These are phyloP conservation scores for Parauchenoglanis ngamensis DNA, from an alignment of 2,797 vertebrate genomes.

Conservation along the genomic window DNA sequence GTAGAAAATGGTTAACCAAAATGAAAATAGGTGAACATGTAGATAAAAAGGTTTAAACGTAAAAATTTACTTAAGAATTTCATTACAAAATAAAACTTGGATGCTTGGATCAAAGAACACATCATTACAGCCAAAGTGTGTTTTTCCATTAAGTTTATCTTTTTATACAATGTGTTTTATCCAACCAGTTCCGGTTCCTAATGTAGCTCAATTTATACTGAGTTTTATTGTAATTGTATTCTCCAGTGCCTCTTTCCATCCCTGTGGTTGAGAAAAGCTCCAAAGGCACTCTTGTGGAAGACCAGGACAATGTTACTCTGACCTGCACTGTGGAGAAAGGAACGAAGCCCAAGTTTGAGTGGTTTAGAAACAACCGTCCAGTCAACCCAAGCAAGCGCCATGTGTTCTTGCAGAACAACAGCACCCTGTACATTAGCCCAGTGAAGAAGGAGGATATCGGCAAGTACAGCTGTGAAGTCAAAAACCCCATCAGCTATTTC, in stretches of 20 bases:
- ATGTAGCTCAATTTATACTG: background rate
- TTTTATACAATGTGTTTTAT: background rate
- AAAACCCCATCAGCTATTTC: conserved; percentile 81
- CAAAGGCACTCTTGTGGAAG: conserved; percentile 80
- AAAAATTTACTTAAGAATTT: background rate
- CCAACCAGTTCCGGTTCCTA: background rate
- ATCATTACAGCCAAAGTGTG: background rate
- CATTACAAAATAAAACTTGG: background rate
- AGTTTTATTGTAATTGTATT: background rate
- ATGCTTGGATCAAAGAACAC: background rate
- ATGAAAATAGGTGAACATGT: background rate
- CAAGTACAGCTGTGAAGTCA: conserved; percentile 83
- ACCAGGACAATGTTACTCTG: conserved; percentile 86
- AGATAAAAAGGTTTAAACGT: background rate
- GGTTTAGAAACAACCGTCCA: conserved; percentile 80
- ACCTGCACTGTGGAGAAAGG: conserved; percentile 81
- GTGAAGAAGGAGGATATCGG: conserved; percentile 89
- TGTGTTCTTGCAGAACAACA: conserved; percentile 76
- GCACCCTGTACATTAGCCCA: conserved; percentile 81
- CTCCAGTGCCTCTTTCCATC: conserved; percentile 82
- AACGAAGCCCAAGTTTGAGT: conserved; percentile 82
- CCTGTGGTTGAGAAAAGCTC: conserved; percentile 79
- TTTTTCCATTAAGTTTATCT: background rate
- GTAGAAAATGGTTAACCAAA: background rate
- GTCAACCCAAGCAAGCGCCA: conserved; percentile 70